Evolutionary conservation across 2,797 vertebrate species (phyloP).

Genomic region (Leptodactylus fallax): DNA sequence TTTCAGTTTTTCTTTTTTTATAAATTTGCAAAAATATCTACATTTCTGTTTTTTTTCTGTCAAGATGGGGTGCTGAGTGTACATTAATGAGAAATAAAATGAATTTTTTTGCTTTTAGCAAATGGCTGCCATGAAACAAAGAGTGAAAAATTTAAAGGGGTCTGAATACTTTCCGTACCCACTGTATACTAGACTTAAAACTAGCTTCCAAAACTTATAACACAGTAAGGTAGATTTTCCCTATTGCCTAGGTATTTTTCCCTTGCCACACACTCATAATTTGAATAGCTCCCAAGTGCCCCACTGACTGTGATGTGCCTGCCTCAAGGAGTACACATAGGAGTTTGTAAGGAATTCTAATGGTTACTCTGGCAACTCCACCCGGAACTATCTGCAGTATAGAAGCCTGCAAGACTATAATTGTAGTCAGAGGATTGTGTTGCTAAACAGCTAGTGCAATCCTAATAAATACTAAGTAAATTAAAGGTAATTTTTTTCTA

Average conservation of each 20-base stretch:
- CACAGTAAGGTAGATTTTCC: conserved; percentile 24
- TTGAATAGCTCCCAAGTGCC: conserved; percentile 52
- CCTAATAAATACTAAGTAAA: conserved; percentile 16
- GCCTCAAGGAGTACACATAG: conserved; percentile 22
- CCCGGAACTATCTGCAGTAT: conserved; percentile 25
- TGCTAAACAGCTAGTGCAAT: conserved; percentile 49
- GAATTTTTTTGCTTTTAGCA: no score
- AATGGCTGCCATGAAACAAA: no score
- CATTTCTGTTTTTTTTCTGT: no score
- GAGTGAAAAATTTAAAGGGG: no score
- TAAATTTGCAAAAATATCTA: no score
- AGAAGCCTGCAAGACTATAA: conserved; percentile 30
- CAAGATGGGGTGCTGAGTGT: no score
- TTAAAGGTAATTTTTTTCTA: not conserved
- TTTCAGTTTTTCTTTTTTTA: no score
- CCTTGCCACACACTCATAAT: conserved; percentile 42
- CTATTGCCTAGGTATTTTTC: conserved; percentile 24
- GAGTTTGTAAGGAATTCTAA: conserved; percentile 40
- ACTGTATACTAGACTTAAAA: not conserved
- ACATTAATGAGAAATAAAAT: no score
- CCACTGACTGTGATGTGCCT: conserved; percentile 40
- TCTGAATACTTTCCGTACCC: no score
- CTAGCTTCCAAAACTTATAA: conserved; percentile 7
- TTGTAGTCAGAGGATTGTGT: conserved; percentile 47
- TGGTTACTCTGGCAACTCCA: conserved; percentile 55